Percentiles rank a stretch among this genome's conserved stretches.
These are phyloP conservation scores for Todus mexicanus DNA, from an alignment of 2,797 vertebrate species.

Conservation along the genomic window DNA sequence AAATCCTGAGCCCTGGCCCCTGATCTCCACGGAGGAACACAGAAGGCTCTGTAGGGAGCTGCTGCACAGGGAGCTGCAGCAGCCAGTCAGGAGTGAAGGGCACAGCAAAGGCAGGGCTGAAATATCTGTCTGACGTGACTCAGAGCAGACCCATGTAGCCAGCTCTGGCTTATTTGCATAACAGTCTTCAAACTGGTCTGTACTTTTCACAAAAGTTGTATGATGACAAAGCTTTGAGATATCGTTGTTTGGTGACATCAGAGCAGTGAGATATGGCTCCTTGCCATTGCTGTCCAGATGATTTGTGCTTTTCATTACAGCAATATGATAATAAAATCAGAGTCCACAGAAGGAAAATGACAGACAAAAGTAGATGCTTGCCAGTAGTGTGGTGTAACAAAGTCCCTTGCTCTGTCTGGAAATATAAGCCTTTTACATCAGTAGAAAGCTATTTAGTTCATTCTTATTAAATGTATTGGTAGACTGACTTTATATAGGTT, in stretches of 20 bases:
- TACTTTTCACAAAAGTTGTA: not conserved
- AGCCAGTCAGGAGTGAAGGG: not conserved
- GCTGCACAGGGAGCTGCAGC: not conserved
- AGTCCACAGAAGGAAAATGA: slow-evolving; percentile 2
- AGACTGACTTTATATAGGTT: not conserved
- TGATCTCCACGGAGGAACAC: accelerated
- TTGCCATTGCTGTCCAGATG: slow-evolving; percentile 30
- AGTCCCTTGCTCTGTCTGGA: slow-evolving; percentile 13
- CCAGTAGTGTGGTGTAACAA: not conserved
- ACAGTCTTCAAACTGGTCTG: not conserved
- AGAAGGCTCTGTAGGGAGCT: not conserved
- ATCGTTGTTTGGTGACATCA: not conserved
- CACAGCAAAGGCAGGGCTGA: not conserved
- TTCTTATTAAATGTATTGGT: slow-evolving; percentile 16
- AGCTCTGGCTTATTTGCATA: not conserved
- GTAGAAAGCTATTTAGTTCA: slow-evolving; percentile 7
- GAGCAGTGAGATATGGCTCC: not conserved
- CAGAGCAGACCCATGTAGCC: not conserved
- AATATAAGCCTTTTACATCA: not conserved
- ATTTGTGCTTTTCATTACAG: slow-evolving; percentile 61
- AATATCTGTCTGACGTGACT: not conserved
- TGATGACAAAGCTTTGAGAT: not conserved
- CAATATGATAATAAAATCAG: slow-evolving; percentile 53
- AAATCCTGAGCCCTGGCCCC: not conserved
- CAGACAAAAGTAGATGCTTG: not conserved